phyloP scores from a whole-genome alignment of 2,797 vertebrate species.

The Sebastes diploproa region DNA sequence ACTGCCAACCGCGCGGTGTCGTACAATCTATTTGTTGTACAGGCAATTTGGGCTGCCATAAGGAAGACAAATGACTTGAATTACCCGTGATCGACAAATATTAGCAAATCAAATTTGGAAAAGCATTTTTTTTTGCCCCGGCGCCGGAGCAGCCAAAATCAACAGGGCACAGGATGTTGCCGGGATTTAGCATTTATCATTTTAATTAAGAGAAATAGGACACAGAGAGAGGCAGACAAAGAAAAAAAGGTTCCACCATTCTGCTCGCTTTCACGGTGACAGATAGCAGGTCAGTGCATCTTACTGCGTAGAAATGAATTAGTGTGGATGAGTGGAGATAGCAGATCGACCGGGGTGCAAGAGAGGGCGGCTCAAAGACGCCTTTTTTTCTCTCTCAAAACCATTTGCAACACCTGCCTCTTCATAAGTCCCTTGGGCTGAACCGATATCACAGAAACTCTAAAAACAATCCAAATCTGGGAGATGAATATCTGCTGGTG shows the following conservation, averaged over 20 bases:
- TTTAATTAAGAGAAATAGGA: conserved; percentile 58
- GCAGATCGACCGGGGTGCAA: background rate
- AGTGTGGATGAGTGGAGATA: background rate
- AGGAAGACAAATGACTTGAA: conserved; percentile 72
- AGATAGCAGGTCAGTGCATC: background rate
- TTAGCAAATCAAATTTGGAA: conserved; percentile 70
- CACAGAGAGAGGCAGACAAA: conserved; percentile 22
- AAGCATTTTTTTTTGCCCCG: conserved; percentile 34
- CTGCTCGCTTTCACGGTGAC: conserved; percentile 22
- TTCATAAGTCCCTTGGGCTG: background rate
- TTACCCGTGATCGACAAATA: conserved; percentile 73
- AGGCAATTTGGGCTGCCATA: conserved; percentile 55
- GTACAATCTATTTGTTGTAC: conserved; percentile 60
- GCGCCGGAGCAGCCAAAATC: conserved; percentile 43
- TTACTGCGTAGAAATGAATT: conserved; percentile 27
- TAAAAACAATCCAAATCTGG: conserved; percentile 2
- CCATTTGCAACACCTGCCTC: conserved; percentile 9
- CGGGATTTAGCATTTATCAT: conserved; percentile 51
- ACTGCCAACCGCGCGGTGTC: conserved; percentile 46
- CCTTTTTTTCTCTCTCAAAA: background rate
- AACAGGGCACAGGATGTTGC: conserved; percentile 44
- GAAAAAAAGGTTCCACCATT: conserved; percentile 13
- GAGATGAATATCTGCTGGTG: conserved; percentile 22
- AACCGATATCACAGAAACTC: background rate
- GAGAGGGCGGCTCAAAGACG: background rate